phyloP scores from a whole-genome alignment of 2,888 invertebrate genomes.

The Drosophila tanythrix region DNA sequence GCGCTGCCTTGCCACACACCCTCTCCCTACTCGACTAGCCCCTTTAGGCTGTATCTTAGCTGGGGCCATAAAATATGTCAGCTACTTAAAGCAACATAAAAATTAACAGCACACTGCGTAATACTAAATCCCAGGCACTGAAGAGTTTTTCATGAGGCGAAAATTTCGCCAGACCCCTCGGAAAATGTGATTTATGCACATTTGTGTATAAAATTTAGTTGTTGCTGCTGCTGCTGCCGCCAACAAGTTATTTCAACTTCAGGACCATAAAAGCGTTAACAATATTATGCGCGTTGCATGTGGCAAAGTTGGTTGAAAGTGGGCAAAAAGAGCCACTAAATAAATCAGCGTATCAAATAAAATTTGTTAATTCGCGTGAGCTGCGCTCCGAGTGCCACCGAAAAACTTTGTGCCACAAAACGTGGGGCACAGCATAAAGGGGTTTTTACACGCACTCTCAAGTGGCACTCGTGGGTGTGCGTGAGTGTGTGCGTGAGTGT shows the following conservation, averaged over 20 bases:
- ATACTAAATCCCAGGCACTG: conserved; percentile 26
- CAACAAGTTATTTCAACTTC: conserved; percentile 60
- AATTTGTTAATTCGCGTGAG: conserved; percentile 26
- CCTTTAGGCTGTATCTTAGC: conserved; percentile 11
- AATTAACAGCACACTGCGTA: conserved; percentile 61
- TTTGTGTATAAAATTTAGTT: conserved; percentile 62
- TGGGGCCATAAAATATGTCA: conserved; percentile 56
- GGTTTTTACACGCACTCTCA: conserved; percentile 47
- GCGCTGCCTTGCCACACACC: neutral
- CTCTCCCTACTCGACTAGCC: neutral
- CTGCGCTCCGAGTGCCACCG: conserved; percentile 15
- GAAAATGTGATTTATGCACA: conserved; percentile 58
- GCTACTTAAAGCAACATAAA: conserved; percentile 65
- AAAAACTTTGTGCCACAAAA: conserved; percentile 26
- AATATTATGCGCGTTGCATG: conserved; percentile 52
- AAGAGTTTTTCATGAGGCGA: conserved; percentile 17
- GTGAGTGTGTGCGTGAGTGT: neutral
- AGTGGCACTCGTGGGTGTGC: conserved; percentile 25
- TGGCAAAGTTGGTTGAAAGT: conserved; percentile 5
- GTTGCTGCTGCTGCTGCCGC: conserved; percentile 2
- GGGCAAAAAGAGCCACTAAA: conserved; percentile 48
- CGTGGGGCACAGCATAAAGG: conserved; percentile 27
- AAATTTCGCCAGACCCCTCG: neutral
- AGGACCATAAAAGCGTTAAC: conserved; percentile 64
- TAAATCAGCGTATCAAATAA: conserved; percentile 55